Evolutionary conservation across 2,888 invertebrate species (phyloP).

Genomic region (Steinernema carpocapsae): DNA sequence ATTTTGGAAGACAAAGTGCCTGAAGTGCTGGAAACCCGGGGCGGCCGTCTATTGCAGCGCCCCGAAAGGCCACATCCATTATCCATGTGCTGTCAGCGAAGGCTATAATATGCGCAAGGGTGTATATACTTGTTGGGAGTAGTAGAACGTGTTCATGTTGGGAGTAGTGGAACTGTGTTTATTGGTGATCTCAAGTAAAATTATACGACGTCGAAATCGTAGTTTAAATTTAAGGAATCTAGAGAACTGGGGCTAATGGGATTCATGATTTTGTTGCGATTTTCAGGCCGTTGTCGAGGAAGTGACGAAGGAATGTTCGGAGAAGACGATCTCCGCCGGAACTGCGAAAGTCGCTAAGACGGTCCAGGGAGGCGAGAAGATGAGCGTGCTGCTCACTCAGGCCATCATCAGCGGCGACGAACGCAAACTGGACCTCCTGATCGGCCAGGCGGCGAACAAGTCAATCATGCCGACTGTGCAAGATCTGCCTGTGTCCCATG

Average conservation of each 20-base stretch:
- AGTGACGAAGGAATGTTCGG: no score
- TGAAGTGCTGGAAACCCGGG: not conserved
- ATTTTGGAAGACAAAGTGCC: slow-evolving; percentile 11
- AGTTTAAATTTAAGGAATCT: no score
- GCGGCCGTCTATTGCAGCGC: not conserved
- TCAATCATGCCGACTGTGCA: slow-evolving; percentile 38
- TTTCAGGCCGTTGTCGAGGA: not conserved
- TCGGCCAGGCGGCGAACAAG: slow-evolving; percentile 34
- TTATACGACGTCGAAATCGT: not conserved
- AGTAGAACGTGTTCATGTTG: not conserved
- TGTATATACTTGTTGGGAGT: not conserved
- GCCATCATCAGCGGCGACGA: slow-evolving; percentile 41
- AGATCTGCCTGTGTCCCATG: slow-evolving; percentile 38
- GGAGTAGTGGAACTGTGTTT: not conserved
- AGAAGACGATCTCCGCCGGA: slow-evolving; percentile 15
- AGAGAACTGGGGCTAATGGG: no score
- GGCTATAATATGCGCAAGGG: not conserved
- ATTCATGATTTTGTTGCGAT: no score
- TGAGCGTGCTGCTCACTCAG: slow-evolving; percentile 39
- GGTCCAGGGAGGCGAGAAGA: slow-evolving; percentile 12
- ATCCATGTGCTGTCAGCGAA: slow-evolving; percentile 7
- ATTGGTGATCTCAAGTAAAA: not conserved
- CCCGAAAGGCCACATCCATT: slow-evolving; percentile 3
- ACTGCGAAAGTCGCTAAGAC: slow-evolving; percentile 23
- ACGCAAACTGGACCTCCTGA: slow-evolving; percentile 37